Evolutionary conservation across 2,888 invertebrate genomes (phyloP).

Genomic region (Autographa gamma): DNA sequence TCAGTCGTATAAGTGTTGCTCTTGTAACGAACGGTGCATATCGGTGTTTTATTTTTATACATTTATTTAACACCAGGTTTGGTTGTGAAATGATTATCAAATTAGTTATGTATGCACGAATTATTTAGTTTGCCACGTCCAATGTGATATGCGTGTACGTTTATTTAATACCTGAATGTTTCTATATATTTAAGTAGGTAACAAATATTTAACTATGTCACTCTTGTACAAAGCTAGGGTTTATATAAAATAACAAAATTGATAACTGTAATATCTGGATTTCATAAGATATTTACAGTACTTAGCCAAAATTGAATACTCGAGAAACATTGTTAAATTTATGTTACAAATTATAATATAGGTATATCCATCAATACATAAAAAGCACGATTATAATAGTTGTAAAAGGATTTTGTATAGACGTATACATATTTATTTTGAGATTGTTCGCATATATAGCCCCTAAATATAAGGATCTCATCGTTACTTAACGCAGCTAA

Average conservation of each 20-base stretch:
- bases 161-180: slow-evolving; percentile 33
- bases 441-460: slow-evolving; percentile 34
- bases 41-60: slow-evolving; percentile 36
- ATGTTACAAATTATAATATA: not conserved
- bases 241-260: not conserved
- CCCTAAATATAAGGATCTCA: slow-evolving; percentile 53
- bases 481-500: slow-evolving; percentile 49
- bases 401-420: slow-evolving; percentile 38
- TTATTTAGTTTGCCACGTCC: slow-evolving; percentile 52
- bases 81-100: slow-evolving; percentile 65
- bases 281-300: not conserved
- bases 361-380: not conserved
- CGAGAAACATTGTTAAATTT: not conserved
- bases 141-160: slow-evolving; percentile 72
- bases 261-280: not conserved
- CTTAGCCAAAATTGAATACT: not conserved
- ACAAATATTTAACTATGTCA: slow-evolving; percentile 5
- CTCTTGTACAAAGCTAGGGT: not conserved
- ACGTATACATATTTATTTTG: slow-evolving; percentile 49
- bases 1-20: slow-evolving; percentile 13
- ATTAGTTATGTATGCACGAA: slow-evolving; percentile 32
- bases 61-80: slow-evolving; percentile 46
- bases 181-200: not conserved
- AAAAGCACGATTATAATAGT: slow-evolving; percentile 14
- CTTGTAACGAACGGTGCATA: slow-evolving; percentile 42